Evolutionary conservation across 2,888 invertebrate genomes (phyloP), one percentile per base, ranked within the genome.

Genomic region (Tribolium freemani): DNA sequence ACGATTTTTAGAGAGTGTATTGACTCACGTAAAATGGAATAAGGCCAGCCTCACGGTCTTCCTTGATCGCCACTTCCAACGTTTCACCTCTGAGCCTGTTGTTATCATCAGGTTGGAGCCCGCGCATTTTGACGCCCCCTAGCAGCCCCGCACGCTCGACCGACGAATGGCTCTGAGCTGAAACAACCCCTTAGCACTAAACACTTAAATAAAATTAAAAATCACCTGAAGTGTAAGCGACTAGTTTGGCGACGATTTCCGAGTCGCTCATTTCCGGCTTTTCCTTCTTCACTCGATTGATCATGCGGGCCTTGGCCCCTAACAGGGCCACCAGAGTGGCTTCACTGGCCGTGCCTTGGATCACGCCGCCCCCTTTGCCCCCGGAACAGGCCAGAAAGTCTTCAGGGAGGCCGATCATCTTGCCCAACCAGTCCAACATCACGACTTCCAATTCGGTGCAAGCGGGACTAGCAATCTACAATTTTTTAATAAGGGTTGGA

Each of bases 391-490:
- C 94, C 57, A 98, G 88, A 87, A 98, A 98, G 78, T 92, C 91
- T 11, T 92, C 88, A 0, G 98, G 98, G 3, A 98, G 88, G 0
- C 93, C 93, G 66, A 98, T 84, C 93, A 97, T 94, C 88, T 97
- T 95, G 50, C 96, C 98, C 77, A 98, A 87, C 98, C 98, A 98
- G 87, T 98, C 96, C 83, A 98, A 87, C 94, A 96, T 97, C 16
- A 96, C 93, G 1, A 97, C 96, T 87, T 98, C 98, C 69, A 98
- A 88, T 85, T 98, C 98, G 0, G 98, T 98, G 84, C 97, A 98
- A 0, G 97, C 97, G 0, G 98, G 98, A 87, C 96, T 96, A 0
- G 97, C 93, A 76, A 96, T 95, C 96, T 96, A 84, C 44, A 31
- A 31, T 63, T 58, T 45, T 46, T 31, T 45, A 16, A 9, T 38